These are phyloP conservation scores for Hemicordylus capensis DNA, from an alignment of 2,113 vertebrate species.

Conservation along the genomic window DNA sequence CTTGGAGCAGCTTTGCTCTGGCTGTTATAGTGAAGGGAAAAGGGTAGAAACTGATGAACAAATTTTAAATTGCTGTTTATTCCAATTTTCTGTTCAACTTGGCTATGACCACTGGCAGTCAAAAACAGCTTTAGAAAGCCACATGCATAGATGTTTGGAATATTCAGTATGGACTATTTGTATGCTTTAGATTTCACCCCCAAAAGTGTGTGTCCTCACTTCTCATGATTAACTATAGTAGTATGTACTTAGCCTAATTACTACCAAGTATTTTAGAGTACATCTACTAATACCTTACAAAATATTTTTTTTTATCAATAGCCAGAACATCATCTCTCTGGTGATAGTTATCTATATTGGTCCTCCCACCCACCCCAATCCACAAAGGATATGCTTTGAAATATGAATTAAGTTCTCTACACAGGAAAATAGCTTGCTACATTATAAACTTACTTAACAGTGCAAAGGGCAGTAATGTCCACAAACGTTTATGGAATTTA, in stretches of 20 bases:
- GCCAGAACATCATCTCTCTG: constrained; percentile 22
- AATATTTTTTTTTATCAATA: constrained; percentile 43
- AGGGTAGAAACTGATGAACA: constrained; percentile 7
- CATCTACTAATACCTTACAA: constrained; percentile 9
- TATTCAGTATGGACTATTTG: neutral
- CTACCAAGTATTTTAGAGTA: constrained; percentile 4
- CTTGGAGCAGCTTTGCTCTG: constrained; percentile 10
- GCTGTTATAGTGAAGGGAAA: constrained; percentile 15
- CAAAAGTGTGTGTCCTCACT: neutral
- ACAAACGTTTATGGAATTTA: neutral
- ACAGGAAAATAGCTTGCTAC: constrained; percentile 32
- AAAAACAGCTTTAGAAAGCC: neutral
- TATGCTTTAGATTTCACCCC: neutral
- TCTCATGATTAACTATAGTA: constrained; percentile 13
- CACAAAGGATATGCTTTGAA: too few species aligned
- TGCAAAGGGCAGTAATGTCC: constrained; percentile 43
- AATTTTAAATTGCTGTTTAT: neutral
- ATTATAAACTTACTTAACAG: constrained; percentile 27
- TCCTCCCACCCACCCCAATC: constrained; percentile 28
- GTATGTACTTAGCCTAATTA: constrained; percentile 29
- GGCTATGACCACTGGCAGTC: neutral
- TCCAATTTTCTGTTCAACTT: constrained; percentile 22
- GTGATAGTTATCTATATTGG: constrained; percentile 2
- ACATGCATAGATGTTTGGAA: neutral
- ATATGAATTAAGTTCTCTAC: constrained; percentile 8